Percentiles rank a stretch among this genome's conserved stretches.
Conservation (phyloP, 92 coral and sea anemone species). For the Muricea muricata region DNA sequence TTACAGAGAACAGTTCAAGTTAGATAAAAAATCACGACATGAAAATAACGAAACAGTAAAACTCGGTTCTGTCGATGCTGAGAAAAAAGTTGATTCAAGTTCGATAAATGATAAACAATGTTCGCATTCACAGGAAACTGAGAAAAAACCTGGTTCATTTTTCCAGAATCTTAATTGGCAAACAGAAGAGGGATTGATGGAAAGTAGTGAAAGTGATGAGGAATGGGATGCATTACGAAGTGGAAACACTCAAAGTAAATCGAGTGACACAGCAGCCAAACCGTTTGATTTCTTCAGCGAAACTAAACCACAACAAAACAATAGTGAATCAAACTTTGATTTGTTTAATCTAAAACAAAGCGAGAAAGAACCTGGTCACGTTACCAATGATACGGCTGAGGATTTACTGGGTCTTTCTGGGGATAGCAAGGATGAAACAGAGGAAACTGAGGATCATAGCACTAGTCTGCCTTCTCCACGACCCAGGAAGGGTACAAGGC, state of each 20-base stretch:
- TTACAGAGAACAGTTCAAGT: conserved; percentile 42
- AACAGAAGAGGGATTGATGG: conserved; percentile 17
- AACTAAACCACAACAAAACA: conserved; percentile 45
- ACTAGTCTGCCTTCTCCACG: neutral
- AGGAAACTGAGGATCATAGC: conserved; percentile 5
- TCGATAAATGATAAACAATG: neutral
- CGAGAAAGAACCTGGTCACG: conserved; percentile 4
- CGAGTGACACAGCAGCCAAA: neutral
- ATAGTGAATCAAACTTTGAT: conserved; percentile 48
- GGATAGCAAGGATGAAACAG: conserved; percentile 34
- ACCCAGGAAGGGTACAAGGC: conserved; percentile 26
- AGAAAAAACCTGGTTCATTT: conserved; percentile 29
- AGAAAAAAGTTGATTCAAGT: neutral
- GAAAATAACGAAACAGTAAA: neutral
- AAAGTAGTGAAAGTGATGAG: conserved; percentile 19
- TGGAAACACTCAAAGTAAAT: conserved; percentile 14
- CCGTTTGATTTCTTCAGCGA: conserved; percentile 73
- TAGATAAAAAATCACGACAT: conserved; percentile 27
- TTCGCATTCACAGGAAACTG: neutral
- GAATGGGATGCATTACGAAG: conserved; percentile 38
- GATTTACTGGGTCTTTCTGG: conserved; percentile 55
- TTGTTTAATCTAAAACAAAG: conserved; percentile 68
- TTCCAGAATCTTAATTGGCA: conserved; percentile 34
- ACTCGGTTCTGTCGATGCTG: neutral
- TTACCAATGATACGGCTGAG: neutral